Base-by-base conservation (phyloP, 2,888 invertebrate genomes). In the Ethmia dodecea region DNA sequence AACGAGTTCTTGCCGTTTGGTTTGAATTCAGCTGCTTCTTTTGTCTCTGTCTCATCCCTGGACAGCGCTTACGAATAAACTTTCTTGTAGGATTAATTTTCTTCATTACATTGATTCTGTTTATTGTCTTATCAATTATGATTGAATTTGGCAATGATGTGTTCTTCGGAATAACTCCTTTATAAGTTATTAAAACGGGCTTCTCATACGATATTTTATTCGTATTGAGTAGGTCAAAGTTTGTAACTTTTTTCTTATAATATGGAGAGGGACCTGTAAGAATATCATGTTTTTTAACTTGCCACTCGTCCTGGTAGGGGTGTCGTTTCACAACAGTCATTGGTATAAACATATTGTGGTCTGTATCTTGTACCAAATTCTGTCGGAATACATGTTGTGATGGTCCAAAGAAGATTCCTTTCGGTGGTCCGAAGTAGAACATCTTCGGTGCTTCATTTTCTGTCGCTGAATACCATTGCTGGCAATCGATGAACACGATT, bases 391-490 rank as follows among this genome's bases (percentile, higher is more conserved):
- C n/a, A n/a, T n/a, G n/a, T n/a, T n/a, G n/a, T n/a, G n/a, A n/a
- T n/a, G n/a, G n/a, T n/a, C n/a, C n/a, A n/a, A n/a, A n/a, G n/a
- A n/a, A n/a, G n/a, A n/a, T n/a, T n/a, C n/a, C n/a, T n/a, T n/a
- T n/a, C n/a, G n/a, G 22, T 22, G n/a, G 22, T 22, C n/a, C n/a
- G 22, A n/a, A 22, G 3, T 22, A 3, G n/a, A 22, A 22, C 4
- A n/a, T 22, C 9, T n/a, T 22, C 9, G 22, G n/a, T 22, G 22
- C 22, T 22, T n/a, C 22, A n/a, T 22, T 6, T 22, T 26, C 33
- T 9, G 55, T 49, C 5, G 73, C 68, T 1, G 68, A 58, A 37
- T 72, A 75, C 79, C 78, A 77, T 4, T 44, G 49, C 42, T 70
- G 60, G 28, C 61, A 49, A 5, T 56, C 44, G 16, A 49, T 55